Percentiles rank a stretch among this genome's conserved stretches.
Conservation (phyloP, 1,140 invertebrate species). For the Drosophila carrolli region DNA sequence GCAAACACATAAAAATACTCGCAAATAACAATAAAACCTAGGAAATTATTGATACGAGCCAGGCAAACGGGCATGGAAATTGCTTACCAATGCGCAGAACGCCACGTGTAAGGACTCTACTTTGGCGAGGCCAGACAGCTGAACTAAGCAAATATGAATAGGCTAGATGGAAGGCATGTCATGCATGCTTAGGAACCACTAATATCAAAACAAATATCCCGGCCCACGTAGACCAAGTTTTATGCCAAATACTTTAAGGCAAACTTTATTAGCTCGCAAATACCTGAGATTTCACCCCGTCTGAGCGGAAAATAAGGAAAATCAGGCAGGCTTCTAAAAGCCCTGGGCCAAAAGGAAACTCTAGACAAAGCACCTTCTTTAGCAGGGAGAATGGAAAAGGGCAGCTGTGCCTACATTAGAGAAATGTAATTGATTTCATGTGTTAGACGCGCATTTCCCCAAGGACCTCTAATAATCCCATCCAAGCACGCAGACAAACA, state of each 20-base stretch:
- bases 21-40: slow-evolving; percentile 80
- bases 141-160: slow-evolving; percentile 68
- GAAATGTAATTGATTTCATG: slow-evolving; percentile 79
- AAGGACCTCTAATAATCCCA: slow-evolving; percentile 57
- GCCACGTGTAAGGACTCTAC: slow-evolving; percentile 27
- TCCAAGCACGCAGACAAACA: slow-evolving; percentile 65
- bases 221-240: slow-evolving; percentile 48
- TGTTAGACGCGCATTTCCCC: slow-evolving; percentile 73
- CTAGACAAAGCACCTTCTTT: slow-evolving; percentile 31
- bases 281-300: slow-evolving; percentile 72
- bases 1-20: slow-evolving; percentile 75
- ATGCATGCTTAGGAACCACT: slow-evolving; percentile 64
- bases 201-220: slow-evolving; percentile 79
- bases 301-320: slow-evolving; percentile 21
- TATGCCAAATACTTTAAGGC: slow-evolving; percentile 76
- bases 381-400: slow-evolving; percentile 2
- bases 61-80: slow-evolving; percentile 54
- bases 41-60: slow-evolving; percentile 77
- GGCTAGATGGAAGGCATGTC: slow-evolving; percentile 57
- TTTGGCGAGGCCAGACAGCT: slow-evolving; percentile 21
- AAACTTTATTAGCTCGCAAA: slow-evolving; percentile 79
- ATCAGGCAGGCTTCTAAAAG: slow-evolving; percentile 10
- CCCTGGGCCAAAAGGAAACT: slow-evolving; percentile 18
- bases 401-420: slow-evolving; percentile 45
- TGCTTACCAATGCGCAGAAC: slow-evolving; percentile 56